Evolutionary conservation across 2,797 vertebrate species (phyloP), one percentile per base, ranked within the genome.

Genomic region (Liasis olivaceus): DNA sequence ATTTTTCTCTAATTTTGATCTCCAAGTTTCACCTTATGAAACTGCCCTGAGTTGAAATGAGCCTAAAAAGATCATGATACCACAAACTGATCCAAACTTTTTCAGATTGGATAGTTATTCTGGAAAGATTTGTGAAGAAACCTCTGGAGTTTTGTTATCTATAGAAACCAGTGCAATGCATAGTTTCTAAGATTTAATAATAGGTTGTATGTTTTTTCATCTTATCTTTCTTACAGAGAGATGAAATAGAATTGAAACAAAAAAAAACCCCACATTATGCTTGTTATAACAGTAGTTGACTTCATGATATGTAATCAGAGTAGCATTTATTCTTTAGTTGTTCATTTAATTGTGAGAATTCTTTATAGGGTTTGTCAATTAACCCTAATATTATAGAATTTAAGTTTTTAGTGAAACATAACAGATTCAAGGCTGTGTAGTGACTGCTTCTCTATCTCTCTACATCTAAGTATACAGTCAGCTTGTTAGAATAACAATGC

Each of bases 1-100:
- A 47, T 84, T 84, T 85, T 86, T 22, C 22, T 60, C 31, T 28
- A 51, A 56, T 86, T 90, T 90, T 92, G 31, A 72, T 92, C 64
- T 90, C 22, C 26, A 59, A 17, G 54, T 86, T 92, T 90, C 85
- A 54, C 20, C 54, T 64, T 89, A 89, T 54, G 89, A 72, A 92
- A 54, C 77, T 36, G 86, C n/a, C 28, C 64, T 72, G 69, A 58
- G 17, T 15, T 69, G 77, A 89, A 58, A 86, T 69, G 63, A 89
- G 4, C 62, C 54, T 86, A 64, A 59, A 89, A 58, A 87, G 89
- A 92, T 31, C 36, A 15, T 31, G 60, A 47, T 90, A 85, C 42
- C 63, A 54, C 17, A 66, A 20, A 77, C 42, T 87, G 64, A 66
- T 59, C 64, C 14, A 62, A 66, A 58, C 42, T 63, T 93, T 90